phyloP scores from a whole-genome alignment of 35 echinoderm and acorn worm species.

The Apostichopus californicus region DNA sequence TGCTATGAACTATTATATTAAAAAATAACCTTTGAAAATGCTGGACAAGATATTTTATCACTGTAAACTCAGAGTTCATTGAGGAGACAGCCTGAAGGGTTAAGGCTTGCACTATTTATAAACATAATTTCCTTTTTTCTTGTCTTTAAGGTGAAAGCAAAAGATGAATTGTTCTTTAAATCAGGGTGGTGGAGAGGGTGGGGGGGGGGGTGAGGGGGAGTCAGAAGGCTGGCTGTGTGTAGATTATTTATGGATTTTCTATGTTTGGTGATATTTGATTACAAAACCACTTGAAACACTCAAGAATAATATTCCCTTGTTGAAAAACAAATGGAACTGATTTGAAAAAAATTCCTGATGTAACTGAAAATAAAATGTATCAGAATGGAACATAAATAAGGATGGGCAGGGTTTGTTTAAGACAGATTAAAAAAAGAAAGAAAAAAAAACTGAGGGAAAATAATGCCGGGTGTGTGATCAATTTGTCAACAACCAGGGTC shows the following conservation, averaged over 20 bases:
- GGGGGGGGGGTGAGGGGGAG: background rate
- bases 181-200: background rate
- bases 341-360: too few species aligned
- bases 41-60: background rate
- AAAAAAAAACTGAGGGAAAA: too few species aligned
- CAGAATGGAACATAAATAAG: too few species aligned
- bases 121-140: background rate
- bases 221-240: background rate
- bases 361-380: too few species aligned
- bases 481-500: too few species aligned
- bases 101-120: background rate
- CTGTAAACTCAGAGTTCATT: background rate
- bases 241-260: too few species aligned
- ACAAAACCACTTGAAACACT: background rate
- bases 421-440: too few species aligned
- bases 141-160: background rate
- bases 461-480: too few species aligned
- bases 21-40: background rate
- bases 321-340: slow-evolving; percentile 11
- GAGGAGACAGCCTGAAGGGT: background rate
- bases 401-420: too few species aligned
- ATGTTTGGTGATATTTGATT: background rate
- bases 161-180: background rate
- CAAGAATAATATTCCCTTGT: slow-evolving; percentile 4
- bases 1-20: background rate